These are phyloP conservation scores for Agonopterix heracliana DNA, from an alignment of 2,888 invertebrate genomes.

Conservation along the genomic window DNA sequence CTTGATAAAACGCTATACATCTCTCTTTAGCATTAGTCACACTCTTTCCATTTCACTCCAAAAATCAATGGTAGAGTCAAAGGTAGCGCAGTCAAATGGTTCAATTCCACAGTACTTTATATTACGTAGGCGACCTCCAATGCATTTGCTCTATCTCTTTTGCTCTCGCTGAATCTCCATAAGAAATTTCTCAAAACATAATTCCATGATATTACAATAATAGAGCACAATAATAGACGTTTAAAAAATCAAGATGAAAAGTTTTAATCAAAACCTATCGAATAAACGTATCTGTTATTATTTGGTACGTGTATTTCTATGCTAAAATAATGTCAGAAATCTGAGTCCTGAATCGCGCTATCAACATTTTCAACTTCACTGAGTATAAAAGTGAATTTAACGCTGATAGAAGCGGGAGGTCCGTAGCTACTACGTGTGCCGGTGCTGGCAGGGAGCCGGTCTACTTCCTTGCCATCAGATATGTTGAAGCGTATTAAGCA, in stretches of 20 bases:
- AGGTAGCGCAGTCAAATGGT: neutral
- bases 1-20: neutral
- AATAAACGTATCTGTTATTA: neutral
- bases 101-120: neutral
- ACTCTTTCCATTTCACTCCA: slow-evolving; percentile 7
- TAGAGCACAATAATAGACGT: neutral
- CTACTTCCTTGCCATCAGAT: slow-evolving; percentile 62
- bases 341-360: slow-evolving; percentile 52
- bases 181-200: neutral
- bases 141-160: slow-evolving; percentile 4
- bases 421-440: slow-evolving; percentile 70
- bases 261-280: neutral
- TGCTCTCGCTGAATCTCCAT: slow-evolving; percentile 2
- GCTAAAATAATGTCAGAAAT: slow-evolving; percentile 18
- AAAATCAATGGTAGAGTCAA: slow-evolving; percentile 15
- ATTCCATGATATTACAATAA: neutral
- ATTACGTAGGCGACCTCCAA: neutral
- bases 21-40: neutral
- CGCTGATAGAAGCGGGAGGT: slow-evolving; percentile 34
- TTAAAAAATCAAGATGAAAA: neutral
- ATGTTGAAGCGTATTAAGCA: slow-evolving; percentile 58
- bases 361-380: slow-evolving; percentile 26
- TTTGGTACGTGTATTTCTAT: neutral
- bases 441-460: slow-evolving; percentile 65
- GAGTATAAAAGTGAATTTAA: slow-evolving; percentile 20